Percentiles rank a stretch among this genome's conserved stretches.
Evolutionary conservation across 2,888 invertebrate species (phyloP).

Genomic region (Altica lythri): DNA sequence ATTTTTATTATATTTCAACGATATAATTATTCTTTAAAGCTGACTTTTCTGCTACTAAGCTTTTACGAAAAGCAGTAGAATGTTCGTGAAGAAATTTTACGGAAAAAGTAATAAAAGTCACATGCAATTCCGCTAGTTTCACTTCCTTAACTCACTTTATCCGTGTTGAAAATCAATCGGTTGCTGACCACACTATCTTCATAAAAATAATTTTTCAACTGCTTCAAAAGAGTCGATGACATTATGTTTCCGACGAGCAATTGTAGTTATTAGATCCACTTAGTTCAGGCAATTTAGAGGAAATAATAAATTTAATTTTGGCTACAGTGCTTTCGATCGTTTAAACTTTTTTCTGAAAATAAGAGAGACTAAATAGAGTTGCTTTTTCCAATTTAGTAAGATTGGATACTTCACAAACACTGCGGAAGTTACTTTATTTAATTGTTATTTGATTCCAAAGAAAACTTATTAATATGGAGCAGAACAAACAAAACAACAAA

Average conservation of each 20-base stretch:
- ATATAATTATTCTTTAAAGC: too few species aligned
- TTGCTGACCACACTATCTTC: constrained; percentile 28
- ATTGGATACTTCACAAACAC: too few species aligned
- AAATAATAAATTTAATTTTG: constrained; percentile 4
- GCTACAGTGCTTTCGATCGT: background rate
- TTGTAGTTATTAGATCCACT: background rate
- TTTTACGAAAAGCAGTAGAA: too few species aligned
- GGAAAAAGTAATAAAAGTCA: constrained; percentile 26
- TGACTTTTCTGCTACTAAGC: too few species aligned
- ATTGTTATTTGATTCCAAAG: too few species aligned
- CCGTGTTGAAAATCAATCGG: constrained; percentile 25
- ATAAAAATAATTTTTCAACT: constrained; percentile 25
- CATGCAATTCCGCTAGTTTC: constrained; percentile 30
- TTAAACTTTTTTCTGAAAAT: background rate
- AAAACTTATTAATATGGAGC: too few species aligned
- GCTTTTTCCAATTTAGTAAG: too few species aligned
- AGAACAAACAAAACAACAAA: too few species aligned
- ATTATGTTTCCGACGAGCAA: constrained; percentile 3
- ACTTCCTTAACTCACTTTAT: constrained; percentile 16
- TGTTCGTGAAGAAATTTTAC: too few species aligned
- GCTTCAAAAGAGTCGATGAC: constrained; percentile 1
- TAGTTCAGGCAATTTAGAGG: background rate
- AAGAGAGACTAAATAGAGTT: background rate
- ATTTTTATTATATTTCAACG: too few species aligned
- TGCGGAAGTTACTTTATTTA: too few species aligned